Evolutionary conservation across 1,140 invertebrate species (phyloP).

Genomic region (Pogonomyrmex barbatus): DNA sequence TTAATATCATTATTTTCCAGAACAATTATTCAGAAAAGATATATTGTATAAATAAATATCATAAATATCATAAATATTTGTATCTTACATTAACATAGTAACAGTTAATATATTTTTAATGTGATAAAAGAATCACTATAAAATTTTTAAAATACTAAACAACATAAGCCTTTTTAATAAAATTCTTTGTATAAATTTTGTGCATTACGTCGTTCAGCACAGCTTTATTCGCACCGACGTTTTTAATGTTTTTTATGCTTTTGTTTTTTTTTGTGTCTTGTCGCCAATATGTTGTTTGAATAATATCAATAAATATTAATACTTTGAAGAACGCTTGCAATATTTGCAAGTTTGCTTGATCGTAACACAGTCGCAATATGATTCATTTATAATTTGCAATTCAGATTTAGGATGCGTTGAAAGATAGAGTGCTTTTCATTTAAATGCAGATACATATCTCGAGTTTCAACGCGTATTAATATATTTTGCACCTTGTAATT

Average conservation of each 20-base stretch:
- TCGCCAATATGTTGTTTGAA: not conserved
- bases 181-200: not conserved
- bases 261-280: not conserved
- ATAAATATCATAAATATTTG: not conserved
- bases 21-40: constrained; percentile 18
- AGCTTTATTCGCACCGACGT: not conserved
- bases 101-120: constrained; percentile 6
- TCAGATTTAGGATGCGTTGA: not conserved
- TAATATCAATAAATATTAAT: not conserved
- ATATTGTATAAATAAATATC: not conserved
- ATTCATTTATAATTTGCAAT: constrained; percentile 19
- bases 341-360: not conserved
- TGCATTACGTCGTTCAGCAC: not conserved
- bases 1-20: constrained; percentile 3
- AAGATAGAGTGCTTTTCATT: not conserved
- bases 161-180: not conserved
- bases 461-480: not conserved
- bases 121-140: not conserved
- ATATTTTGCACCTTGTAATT: constrained; percentile 44
- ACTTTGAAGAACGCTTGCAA: not conserved
- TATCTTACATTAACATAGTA: not conserved
- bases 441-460: constrained; percentile 27
- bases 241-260: not conserved
- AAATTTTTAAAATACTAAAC: not conserved
- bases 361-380: not conserved